These are phyloP conservation scores for Xyrauchen texanus DNA, from an alignment of 2,113 vertebrate genomes.

Conservation along the genomic window DNA sequence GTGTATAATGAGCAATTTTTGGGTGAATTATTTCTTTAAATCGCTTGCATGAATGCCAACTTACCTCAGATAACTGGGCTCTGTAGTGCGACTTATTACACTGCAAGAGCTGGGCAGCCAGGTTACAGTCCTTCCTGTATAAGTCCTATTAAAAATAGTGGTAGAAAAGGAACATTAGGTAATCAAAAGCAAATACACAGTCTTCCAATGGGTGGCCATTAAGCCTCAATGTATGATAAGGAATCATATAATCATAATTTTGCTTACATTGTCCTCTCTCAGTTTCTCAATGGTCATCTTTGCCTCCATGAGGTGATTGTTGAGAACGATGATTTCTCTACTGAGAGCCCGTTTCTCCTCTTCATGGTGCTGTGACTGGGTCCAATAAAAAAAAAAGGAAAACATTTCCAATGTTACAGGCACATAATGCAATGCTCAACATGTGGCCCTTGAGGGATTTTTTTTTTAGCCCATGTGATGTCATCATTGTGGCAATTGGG, in stretches of 20 bases:
- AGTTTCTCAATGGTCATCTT: slow-evolving; percentile 98
- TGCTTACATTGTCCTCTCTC: slow-evolving; percentile 92
- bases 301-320: slow-evolving; percentile 96
- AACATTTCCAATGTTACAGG: not conserved
- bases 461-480: no score
- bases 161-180: not conserved
- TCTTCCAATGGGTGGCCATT: not conserved
- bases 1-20: no score
- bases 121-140: slow-evolving; percentile 96
- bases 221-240: not conserved
- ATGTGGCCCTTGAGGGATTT: no score
- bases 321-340: slow-evolving; percentile 95
- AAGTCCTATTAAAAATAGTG: slow-evolving; percentile 77
- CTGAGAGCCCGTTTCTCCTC: slow-evolving; percentile 94
- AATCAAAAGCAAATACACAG: not conserved
- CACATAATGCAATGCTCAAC: not conserved
- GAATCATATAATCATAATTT: slow-evolving; percentile 9
- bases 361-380: slow-evolving; percentile 91
- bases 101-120: slow-evolving; percentile 95
- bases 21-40: not conserved
- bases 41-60: not conserved
- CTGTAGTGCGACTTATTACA: slow-evolving; percentile 92
- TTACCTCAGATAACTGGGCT: slow-evolving; percentile 91
- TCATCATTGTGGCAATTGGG: no score
- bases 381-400: not conserved